phyloP scores from a whole-genome alignment of 2,888 invertebrate genomes.

The Bruchidius siliquastri region DNA sequence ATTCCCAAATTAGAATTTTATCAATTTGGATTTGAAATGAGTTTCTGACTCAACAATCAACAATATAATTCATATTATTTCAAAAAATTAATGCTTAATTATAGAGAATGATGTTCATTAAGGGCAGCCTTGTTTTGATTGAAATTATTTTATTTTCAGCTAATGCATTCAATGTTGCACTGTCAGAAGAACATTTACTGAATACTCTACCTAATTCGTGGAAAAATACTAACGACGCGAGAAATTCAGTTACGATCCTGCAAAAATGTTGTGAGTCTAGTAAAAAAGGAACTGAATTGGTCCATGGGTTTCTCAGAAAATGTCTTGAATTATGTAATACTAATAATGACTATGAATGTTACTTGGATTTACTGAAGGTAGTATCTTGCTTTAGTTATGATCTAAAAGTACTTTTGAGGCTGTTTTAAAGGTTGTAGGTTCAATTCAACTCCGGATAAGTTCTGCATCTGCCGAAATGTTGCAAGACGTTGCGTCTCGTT shows the following conservation, averaged over 20 bases:
- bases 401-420: not conserved
- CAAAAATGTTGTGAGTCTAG: constrained; percentile 48
- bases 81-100: no score
- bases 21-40: no score
- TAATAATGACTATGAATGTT: constrained; percentile 44
- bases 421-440: constrained; percentile 25
- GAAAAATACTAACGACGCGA: constrained; percentile 47
- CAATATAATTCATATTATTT: no score
- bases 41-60: no score
- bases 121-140: no score
- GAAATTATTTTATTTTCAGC: no score
- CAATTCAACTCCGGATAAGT: constrained; percentile 27
- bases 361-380: constrained; percentile 45
- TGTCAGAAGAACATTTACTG: constrained; percentile 51
- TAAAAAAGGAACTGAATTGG: constrained; percentile 52
- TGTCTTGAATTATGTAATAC: constrained; percentile 49
- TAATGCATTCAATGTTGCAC: constrained; percentile 44
- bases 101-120: no score
- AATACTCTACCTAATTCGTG: constrained; percentile 51
- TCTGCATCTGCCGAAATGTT: constrained; percentile 23
- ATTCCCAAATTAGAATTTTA: no score
- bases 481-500: constrained; percentile 5
- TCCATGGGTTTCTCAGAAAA: constrained; percentile 54
- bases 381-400: constrained; percentile 31
- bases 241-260: constrained; percentile 49